Evolutionary conservation across 2,888 invertebrate genomes (phyloP).

Genomic region (Perithous albicinctus): DNA sequence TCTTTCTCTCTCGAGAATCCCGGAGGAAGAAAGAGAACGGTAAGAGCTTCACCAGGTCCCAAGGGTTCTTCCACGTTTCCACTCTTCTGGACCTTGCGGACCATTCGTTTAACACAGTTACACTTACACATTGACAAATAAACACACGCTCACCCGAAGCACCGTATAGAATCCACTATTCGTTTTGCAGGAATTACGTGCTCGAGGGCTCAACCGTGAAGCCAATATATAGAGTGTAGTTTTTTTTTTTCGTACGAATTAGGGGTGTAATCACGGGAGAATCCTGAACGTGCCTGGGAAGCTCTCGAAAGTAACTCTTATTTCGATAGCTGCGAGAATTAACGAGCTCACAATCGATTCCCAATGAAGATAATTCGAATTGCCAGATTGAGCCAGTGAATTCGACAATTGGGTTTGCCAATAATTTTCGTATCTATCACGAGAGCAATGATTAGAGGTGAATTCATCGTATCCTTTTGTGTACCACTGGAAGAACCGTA

Average conservation of each 20-base stretch:
- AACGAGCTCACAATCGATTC: constrained; percentile 61
- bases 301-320: constrained; percentile 54
- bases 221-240: constrained; percentile 25
- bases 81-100: background rate
- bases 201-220: constrained; percentile 66
- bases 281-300: constrained; percentile 61
- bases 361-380: constrained; percentile 23
- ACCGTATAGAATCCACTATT: constrained; percentile 55
- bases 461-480: background rate
- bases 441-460: background rate
- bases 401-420: too few relatives aligned
- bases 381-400: too few relatives aligned
- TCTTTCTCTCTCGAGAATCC: constrained; percentile 25
- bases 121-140: constrained; percentile 16
- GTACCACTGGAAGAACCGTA: background rate
- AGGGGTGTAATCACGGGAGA: constrained; percentile 67
- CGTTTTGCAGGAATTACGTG: constrained; percentile 81
- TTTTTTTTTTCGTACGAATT: constrained; percentile 59
- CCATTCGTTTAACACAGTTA: constrained; percentile 35
- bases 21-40: constrained; percentile 10
- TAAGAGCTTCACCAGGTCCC: constrained; percentile 61
- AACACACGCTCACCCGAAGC: constrained; percentile 19
- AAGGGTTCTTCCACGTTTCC: constrained; percentile 60
- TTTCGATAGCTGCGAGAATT: constrained; percentile 51
- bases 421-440: background rate